Evolutionary conservation across 2,797 vertebrate genomes (phyloP).

Genomic region (Brachyrhaphis roseni): DNA sequence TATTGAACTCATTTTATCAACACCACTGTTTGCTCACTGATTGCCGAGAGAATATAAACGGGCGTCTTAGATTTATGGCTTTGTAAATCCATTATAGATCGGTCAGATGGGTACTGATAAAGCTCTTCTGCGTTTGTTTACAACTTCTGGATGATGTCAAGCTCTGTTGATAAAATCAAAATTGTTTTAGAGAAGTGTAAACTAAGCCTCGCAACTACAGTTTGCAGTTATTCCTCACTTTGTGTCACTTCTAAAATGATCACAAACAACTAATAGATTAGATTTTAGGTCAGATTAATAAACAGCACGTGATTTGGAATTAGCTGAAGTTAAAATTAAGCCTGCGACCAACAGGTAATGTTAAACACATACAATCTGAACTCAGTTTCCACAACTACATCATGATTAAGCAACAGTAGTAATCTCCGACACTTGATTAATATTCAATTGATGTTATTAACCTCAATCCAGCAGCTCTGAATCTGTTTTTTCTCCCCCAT

Average conservation of each 20-base stretch:
- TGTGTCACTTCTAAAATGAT: background rate
- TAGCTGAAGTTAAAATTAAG: slow-evolving; percentile 1
- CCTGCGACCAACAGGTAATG: background rate
- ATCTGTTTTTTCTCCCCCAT: background rate
- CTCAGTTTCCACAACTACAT: background rate
- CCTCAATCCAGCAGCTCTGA: background rate
- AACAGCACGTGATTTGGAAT: slow-evolving; percentile 18
- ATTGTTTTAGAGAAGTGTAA: background rate
- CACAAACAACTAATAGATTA: background rate
- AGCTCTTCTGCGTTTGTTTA: slow-evolving; percentile 16
- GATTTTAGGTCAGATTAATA: slow-evolving; percentile 17
- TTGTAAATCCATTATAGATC: background rate
- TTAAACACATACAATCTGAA: background rate
- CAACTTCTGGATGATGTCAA: background rate
- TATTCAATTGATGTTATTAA: slow-evolving; percentile 5
- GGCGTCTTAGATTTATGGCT: slow-evolving; percentile 16
- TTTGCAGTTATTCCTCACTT: background rate
- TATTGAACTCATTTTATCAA: slow-evolving; percentile 37
- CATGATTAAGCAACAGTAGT: background rate
- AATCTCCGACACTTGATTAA: background rate
- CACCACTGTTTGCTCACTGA: slow-evolving; percentile 41
- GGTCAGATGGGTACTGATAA: slow-evolving; percentile 17
- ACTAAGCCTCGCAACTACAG: slow-evolving; percentile 1
- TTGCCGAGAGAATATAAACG: slow-evolving; percentile 7
- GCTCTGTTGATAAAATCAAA: background rate